These are phyloP conservation scores for Spodoptera exigua DNA, from an alignment of 2,888 invertebrate species.

Conservation along the genomic window DNA sequence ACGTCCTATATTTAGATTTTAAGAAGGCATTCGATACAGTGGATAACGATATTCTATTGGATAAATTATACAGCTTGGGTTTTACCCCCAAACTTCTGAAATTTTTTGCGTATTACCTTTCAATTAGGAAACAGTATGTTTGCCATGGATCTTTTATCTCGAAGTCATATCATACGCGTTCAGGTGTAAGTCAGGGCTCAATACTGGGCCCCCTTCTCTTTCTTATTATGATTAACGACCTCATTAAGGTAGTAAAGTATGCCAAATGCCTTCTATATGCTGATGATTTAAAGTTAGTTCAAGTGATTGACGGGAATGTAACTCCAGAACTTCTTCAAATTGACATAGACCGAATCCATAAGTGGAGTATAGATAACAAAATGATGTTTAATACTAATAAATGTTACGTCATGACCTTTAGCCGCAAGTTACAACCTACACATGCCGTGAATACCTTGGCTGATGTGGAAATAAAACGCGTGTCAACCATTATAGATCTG, in stretches of 20 bases:
- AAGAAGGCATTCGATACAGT: too few species aligned
- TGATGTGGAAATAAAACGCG: too few species aligned
- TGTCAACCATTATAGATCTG: too few species aligned
- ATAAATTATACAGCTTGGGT: constrained; percentile 22
- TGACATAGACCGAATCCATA: neutral
- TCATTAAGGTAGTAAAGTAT: too few species aligned
- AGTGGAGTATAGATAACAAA: neutral
- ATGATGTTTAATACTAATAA: neutral
- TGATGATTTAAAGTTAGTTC: too few species aligned
- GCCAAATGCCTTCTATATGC: too few species aligned
- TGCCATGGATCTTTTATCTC: constrained; percentile 22
- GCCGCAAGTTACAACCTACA: too few species aligned
- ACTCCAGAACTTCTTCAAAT: neutral
- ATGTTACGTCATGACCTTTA: too few species aligned
- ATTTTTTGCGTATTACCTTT: constrained; percentile 26
- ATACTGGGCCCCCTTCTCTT: too few species aligned
- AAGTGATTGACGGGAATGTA: too few species aligned
- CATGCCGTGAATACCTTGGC: too few species aligned
- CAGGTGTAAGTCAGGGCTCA: constrained; percentile 37
- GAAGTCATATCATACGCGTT: constrained; percentile 24
- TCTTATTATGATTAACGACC: neutral
- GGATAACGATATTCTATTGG: constrained; percentile 30
- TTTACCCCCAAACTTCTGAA: constrained; percentile 27
- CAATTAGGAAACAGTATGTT: constrained; percentile 19
- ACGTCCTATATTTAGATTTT: too few species aligned